Evolutionary conservation across 1,140 invertebrate species (phyloP).

Genomic region (Thaumetopoea pityocampa): DNA sequence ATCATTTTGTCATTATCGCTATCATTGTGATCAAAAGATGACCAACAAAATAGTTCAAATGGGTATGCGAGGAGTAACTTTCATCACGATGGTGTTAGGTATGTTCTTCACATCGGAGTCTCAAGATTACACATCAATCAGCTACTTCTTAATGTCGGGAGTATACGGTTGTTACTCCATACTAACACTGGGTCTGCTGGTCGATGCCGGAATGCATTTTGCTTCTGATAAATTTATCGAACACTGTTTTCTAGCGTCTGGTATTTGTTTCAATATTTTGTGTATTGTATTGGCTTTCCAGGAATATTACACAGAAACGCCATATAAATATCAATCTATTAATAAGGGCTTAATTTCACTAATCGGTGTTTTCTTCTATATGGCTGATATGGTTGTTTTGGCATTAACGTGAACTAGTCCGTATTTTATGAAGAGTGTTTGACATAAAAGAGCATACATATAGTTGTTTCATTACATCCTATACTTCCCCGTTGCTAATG

Average conservation of each 20-base stretch:
- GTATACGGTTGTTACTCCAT: slow-evolving; percentile 38
- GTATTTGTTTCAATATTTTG: slow-evolving; percentile 29
- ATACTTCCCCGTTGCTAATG: too few relatives aligned
- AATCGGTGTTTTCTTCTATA: slow-evolving; percentile 27
- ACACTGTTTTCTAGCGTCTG: slow-evolving; percentile 26
- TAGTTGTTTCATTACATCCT: too few relatives aligned
- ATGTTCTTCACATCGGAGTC: slow-evolving; percentile 41
- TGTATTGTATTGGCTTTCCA: slow-evolving; percentile 27
- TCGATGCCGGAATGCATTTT: slow-evolving; percentile 39
- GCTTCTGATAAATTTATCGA: slow-evolving; percentile 32
- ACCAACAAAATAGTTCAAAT: slow-evolving; percentile 37
- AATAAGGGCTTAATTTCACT: slow-evolving; percentile 33
- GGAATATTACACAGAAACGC: slow-evolving; percentile 24
- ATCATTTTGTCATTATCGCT: slow-evolving; percentile 1
- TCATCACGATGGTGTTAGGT: slow-evolving; percentile 31
- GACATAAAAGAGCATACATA: too few relatives aligned
- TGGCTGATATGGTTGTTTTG: slow-evolving; percentile 29
- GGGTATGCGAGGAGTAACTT: slow-evolving; percentile 33
- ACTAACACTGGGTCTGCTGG: slow-evolving; percentile 35
- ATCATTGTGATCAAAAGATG: neutral
- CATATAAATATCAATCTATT: slow-evolving; percentile 23
- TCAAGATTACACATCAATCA: slow-evolving; percentile 21
- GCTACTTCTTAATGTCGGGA: slow-evolving; percentile 43
- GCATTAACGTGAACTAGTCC: too few relatives aligned
- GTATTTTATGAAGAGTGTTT: too few relatives aligned